A percentile compares a stretch with the other conserved stretches of the same genome.
These are phyloP conservation scores for Limnodromus scolopaceus DNA, from an alignment of 2,797 vertebrate genomes.

Conservation along the genomic window DNA sequence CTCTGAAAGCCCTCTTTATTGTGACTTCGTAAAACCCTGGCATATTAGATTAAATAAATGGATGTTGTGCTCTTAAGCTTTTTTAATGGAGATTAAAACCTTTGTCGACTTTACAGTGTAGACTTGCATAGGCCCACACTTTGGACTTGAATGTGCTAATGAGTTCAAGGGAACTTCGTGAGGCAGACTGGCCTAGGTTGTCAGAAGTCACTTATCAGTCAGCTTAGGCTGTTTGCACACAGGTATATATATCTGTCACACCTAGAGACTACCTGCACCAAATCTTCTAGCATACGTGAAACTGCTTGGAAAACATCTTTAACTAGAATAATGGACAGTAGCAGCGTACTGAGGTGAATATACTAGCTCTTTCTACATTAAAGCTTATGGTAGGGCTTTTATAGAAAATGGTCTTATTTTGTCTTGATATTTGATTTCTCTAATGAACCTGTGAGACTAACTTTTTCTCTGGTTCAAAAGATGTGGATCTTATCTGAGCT, in stretches of 20 bases:
- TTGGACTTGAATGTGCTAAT: not conserved
- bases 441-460: not conserved
- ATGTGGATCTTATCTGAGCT: not conserved
- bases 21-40: not conserved
- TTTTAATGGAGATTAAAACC: slow-evolving; percentile 22
- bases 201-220: not conserved
- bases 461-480: not conserved
- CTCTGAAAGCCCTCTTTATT: not conserved
- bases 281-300: not conserved
- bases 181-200: not conserved
- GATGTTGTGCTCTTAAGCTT: not conserved
- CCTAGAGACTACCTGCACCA: not conserved
- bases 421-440: not conserved
- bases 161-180: not conserved
- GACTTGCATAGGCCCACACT: not conserved
- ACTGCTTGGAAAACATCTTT: not conserved
- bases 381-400: not conserved
- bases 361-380: not conserved
- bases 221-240: not conserved
- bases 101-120: not conserved
- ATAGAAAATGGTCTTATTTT: not conserved
- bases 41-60: not conserved
- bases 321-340: not conserved
- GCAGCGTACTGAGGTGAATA: not conserved
- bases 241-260: not conserved